A percentile compares a stretch with the other conserved stretches of the same genome.
Evolutionary conservation across 2,113 vertebrate species (phyloP).

Genomic region (Sander lucioperca): DNA sequence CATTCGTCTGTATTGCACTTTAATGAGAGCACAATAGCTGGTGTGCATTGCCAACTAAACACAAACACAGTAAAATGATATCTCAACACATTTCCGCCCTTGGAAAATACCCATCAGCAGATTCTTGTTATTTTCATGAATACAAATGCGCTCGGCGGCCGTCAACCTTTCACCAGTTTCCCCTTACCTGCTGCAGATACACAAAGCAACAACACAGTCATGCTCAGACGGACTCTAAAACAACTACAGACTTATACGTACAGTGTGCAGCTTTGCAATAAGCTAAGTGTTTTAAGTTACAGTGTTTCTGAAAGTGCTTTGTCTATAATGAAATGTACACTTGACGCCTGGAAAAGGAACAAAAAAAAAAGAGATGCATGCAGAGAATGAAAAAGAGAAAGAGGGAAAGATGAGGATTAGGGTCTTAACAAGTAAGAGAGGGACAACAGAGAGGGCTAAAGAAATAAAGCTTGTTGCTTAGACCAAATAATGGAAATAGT

Average conservation of each 20-base stretch:
- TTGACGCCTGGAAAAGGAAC: slow-evolving; percentile 1
- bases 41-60: slow-evolving; percentile 4
- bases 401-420: not conserved
- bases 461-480: not conserved
- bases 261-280: not conserved
- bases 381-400: not conserved
- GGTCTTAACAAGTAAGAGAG: not conserved
- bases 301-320: not conserved
- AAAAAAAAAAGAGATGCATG: not conserved
- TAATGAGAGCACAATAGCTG: slow-evolving; percentile 29
- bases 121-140: slow-evolving; percentile 28
- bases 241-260: too few relatives aligned
- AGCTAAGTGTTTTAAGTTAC: too few relatives aligned
- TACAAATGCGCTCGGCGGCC: slow-evolving; percentile 9
- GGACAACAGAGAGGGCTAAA: not conserved
- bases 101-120: slow-evolving; percentile 24
- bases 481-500: too few relatives aligned
- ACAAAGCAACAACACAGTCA: not conserved
- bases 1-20: slow-evolving; percentile 26
- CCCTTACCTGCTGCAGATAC: not conserved
- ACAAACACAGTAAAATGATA: slow-evolving; percentile 25
- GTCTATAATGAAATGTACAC: not conserved
- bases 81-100: slow-evolving; percentile 14
- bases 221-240: not conserved
- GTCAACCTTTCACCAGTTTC: slow-evolving; percentile 3